These are phyloP conservation scores for Bradynema listronoti DNA, from an alignment of 1,140 invertebrate species.

Conservation along the genomic window DNA sequence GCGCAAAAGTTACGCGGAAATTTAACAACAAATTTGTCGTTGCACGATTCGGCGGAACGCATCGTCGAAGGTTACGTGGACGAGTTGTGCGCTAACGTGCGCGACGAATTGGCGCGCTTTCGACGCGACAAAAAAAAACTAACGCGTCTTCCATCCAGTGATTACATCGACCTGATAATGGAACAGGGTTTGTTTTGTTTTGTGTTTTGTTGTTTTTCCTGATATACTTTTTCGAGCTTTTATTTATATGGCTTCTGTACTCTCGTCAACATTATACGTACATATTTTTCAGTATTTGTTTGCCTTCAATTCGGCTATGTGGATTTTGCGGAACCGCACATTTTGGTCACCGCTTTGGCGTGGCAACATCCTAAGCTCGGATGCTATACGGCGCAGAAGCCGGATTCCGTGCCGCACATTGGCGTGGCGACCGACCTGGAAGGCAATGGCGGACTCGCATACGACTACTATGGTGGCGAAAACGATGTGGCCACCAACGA, in stretches of 20 bases:
- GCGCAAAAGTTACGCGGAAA: no score
- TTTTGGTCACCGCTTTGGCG: constrained; percentile 21
- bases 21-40: no score
- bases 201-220: background rate
- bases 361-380: constrained; percentile 36
- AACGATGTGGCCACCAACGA: no score
- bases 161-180: constrained; percentile 13
- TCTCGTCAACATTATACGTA: constrained; percentile 12
- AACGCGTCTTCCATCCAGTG: constrained; percentile 6
- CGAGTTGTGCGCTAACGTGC: constrained; percentile 32
- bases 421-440: constrained; percentile 14
- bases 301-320: constrained; percentile 30
- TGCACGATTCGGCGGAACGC: no score
- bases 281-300: constrained; percentile 29
- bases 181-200: constrained; percentile 18
- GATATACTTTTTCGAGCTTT: background rate
- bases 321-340: constrained; percentile 36
- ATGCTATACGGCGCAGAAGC: constrained; percentile 32
- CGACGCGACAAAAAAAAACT: constrained; percentile 18
- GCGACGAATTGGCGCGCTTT: constrained; percentile 21
- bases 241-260: background rate
- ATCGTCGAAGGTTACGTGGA: constrained; percentile 4
- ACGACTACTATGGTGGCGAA: no score
- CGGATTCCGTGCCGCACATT: constrained; percentile 29
- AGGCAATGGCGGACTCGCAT: no score